Conservation (phyloP, 2,113 vertebrate species). For the Dasyprocta punctata region DNA sequence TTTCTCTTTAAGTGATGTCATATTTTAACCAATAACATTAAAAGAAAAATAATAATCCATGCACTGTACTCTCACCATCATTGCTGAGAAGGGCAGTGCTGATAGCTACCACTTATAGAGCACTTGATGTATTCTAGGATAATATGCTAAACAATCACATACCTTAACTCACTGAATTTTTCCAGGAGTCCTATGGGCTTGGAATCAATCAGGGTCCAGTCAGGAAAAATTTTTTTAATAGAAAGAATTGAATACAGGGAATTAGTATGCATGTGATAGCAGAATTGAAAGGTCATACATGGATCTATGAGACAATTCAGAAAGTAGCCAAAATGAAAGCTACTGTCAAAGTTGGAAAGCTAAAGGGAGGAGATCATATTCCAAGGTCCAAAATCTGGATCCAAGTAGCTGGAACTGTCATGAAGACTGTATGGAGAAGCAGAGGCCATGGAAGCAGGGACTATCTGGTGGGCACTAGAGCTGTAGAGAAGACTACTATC, state of each 20-base stretch:
- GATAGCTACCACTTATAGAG: background rate
- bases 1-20: constrained; percentile 64
- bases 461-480: background rate
- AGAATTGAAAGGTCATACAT: background rate
- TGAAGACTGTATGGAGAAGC: background rate
- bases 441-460: background rate
- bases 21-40: constrained; percentile 49
- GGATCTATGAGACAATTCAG: background rate
- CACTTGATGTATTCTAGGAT: background rate
- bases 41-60: background rate
- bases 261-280: background rate
- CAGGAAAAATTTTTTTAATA: constrained; percentile 30
- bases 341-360: background rate
- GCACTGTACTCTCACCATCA: background rate
- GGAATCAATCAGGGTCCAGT: background rate
- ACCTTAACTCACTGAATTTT: background rate
- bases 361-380: background rate
- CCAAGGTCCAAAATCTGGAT: background rate
- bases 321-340: background rate
- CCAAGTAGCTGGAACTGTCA: background rate
- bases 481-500: background rate
- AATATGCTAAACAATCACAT: background rate
- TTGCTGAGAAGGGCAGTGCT: constrained; percentile 14
- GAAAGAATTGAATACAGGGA: background rate
- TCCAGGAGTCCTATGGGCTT: background rate